Conservation (phyloP, 1,140 invertebrate genomes). For the Sycobia sp. region DNA sequence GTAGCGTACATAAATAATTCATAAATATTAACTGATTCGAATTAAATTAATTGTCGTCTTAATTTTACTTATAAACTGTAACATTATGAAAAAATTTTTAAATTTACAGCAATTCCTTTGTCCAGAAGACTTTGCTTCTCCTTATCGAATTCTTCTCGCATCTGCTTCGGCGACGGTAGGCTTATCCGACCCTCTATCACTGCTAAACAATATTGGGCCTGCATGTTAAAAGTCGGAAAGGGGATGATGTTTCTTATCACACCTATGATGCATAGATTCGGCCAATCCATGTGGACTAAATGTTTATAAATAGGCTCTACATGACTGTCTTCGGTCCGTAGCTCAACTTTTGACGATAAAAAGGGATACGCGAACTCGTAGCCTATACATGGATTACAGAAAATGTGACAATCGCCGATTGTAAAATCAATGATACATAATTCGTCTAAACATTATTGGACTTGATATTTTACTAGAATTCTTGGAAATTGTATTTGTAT, state of each 20-base stretch:
- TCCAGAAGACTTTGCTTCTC: constrained; percentile 51
- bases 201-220: constrained; percentile 59
- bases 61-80: too few relatives aligned
- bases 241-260: constrained; percentile 65
- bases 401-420: too few relatives aligned
- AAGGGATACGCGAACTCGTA: constrained; percentile 68
- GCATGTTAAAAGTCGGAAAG: constrained; percentile 69
- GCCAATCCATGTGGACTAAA: constrained; percentile 64
- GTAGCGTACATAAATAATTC: too few relatives aligned
- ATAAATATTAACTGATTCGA: too few relatives aligned
- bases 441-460: too few relatives aligned
- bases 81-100: neutral
- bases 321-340: constrained; percentile 62
- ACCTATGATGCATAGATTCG: constrained; percentile 68
- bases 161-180: constrained; percentile 49
- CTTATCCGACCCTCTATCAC: constrained; percentile 50
- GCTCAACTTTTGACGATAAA: constrained; percentile 59
- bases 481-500: too few relatives aligned
- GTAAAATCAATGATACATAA: too few relatives aligned
- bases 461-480: too few relatives aligned
- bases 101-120: constrained; percentile 52
- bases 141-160: constrained; percentile 48
- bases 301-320: constrained; percentile 71
- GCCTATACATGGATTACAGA: too few relatives aligned
- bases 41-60: too few relatives aligned